A percentile compares a stretch with the other conserved stretches of the same genome.
phyloP scores from a whole-genome alignment of 1,140 invertebrate species.

The Tigriopus japonicus region DNA sequence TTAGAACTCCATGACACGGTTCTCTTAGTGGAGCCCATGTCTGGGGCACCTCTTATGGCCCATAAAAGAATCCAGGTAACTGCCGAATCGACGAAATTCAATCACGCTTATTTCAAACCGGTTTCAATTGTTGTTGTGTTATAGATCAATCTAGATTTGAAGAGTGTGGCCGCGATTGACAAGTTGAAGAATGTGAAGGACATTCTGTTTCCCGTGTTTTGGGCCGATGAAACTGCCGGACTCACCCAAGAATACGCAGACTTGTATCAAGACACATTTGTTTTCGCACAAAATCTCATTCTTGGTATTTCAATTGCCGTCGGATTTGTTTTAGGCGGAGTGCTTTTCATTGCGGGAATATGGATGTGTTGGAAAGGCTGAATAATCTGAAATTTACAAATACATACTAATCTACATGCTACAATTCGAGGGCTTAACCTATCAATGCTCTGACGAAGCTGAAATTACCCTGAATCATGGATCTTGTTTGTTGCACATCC shows the following conservation, averaged over 20 bases:
- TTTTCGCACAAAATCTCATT: background rate
- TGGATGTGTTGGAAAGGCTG: no score
- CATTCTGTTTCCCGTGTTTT: constrained; percentile 32
- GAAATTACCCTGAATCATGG: no score
- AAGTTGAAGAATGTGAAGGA: constrained; percentile 26
- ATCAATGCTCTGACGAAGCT: no score
- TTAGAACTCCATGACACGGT: constrained; percentile 44
- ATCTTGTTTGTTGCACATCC: no score
- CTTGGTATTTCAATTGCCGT: background rate
- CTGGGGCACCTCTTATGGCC: constrained; percentile 29
- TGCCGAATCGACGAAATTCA: no score
- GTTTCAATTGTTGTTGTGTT: no score
- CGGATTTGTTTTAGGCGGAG: background rate
- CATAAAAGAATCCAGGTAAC: constrained; percentile 30
- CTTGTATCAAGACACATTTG: background rate
- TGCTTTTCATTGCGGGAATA: background rate
- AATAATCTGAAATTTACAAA: no score
- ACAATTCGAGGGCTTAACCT: no score
- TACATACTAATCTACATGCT: no score
- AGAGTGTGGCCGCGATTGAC: constrained; percentile 22
- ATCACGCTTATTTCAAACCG: no score
- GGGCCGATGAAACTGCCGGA: constrained; percentile 27
- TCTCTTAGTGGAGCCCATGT: constrained; percentile 49
- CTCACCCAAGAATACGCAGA: background rate
- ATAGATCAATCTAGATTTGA: constrained; percentile 26